Evolutionary conservation across 2,113 vertebrate genomes (phyloP).

Genomic region (Siphamia tubifer): DNA sequence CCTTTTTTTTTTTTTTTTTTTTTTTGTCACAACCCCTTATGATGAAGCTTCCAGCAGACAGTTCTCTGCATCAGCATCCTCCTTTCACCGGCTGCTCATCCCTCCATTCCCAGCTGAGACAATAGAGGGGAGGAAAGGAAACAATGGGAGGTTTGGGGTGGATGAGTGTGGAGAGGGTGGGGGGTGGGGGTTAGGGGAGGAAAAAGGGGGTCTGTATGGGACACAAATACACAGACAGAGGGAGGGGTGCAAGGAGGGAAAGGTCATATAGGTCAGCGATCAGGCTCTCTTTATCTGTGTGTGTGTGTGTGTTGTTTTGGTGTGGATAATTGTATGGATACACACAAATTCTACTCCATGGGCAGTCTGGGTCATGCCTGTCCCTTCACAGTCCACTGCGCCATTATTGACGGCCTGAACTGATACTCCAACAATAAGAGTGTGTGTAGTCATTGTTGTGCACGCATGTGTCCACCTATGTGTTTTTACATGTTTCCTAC

Average conservation of each 20-base stretch:
- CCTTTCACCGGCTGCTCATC: conserved; percentile 51
- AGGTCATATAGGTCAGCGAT: conserved; percentile 70
- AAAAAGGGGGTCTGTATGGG: conserved; percentile 9
- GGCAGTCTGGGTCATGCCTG: conserved; percentile 77
- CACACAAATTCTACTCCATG: conserved; percentile 16
- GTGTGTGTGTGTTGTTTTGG: conserved; percentile 16
- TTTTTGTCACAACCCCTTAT: neutral
- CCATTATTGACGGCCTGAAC: conserved; percentile 79
- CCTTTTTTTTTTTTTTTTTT: conserved; percentile 9
- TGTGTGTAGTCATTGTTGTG: conserved; percentile 19
- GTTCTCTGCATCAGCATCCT: conserved; percentile 57
- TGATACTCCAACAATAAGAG: conserved; percentile 79
- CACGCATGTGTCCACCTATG: neutral
- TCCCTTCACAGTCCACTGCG: conserved; percentile 78
- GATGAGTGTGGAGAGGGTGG: conserved; percentile 46
- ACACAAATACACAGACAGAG: conserved; percentile 60
- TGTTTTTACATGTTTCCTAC: neutral
- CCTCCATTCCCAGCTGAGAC: conserved; percentile 71
- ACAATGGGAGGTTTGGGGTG: conserved; percentile 60
- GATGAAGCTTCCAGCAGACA: conserved; percentile 36
- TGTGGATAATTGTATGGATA: conserved; percentile 26
- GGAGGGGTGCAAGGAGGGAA: conserved; percentile 40
- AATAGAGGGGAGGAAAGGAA: conserved; percentile 62
- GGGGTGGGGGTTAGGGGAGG: conserved; percentile 5
- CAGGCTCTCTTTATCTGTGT: conserved; percentile 51